Evolutionary conservation across 2,888 invertebrate genomes (phyloP).

Genomic region (Dioctria rufipes): DNA sequence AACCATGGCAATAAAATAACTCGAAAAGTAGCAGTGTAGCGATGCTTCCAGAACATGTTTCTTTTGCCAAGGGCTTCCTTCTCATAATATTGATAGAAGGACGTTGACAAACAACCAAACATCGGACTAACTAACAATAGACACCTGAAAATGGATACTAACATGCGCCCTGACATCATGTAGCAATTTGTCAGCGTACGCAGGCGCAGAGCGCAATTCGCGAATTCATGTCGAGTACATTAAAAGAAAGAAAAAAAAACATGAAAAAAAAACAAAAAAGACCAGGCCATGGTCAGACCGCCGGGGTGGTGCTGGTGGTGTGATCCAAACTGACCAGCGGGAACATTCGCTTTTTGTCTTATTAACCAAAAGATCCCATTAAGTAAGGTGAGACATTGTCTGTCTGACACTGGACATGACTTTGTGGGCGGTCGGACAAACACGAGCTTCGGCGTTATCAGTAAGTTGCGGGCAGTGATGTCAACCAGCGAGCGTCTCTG

Average conservation of each 20-base stretch:
- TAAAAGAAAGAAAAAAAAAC: background rate
- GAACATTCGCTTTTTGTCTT: conserved; percentile 43
- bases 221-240: conserved; percentile 21
- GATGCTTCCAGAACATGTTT: background rate
- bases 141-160: conserved; percentile 56
- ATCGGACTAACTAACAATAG: conserved; percentile 53
- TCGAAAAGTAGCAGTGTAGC: background rate
- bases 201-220: conserved; percentile 35
- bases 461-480: conserved; percentile 22
- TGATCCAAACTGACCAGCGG: conserved; percentile 1
- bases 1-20: conserved; percentile 36
- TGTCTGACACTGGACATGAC: conserved; percentile 70
- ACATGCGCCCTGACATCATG: conserved; percentile 52
- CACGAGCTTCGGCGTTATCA: conserved; percentile 43
- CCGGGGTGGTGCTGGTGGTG: conserved; percentile 28
- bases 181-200: conserved; percentile 55
- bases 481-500: conserved; percentile 20
- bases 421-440: conserved; percentile 71
- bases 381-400: conserved; percentile 62
- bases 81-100: conserved; percentile 56
- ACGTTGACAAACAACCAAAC: conserved; percentile 56
- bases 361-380: conserved; percentile 58
- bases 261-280: background rate
- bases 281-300: conserved; percentile 20
- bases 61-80: conserved; percentile 27